Evolutionary conservation across 2,113 vertebrate species (phyloP).

Genomic region (Acrocephalus kingi): DNA sequence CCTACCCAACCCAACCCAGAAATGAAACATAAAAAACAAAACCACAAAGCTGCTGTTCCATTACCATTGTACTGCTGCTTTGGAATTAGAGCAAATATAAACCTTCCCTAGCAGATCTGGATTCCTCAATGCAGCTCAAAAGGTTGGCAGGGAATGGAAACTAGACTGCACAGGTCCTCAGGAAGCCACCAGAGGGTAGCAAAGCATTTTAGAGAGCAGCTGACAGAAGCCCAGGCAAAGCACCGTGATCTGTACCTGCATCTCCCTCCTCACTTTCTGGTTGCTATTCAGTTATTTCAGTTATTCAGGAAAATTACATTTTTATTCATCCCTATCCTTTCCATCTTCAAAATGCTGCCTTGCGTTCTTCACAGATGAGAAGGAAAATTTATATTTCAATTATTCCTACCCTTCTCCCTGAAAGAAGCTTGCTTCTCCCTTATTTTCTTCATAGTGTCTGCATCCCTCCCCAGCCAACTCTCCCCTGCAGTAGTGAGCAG

Average conservation of each 20-base stretch:
- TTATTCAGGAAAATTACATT: not conserved
- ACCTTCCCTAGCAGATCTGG: not conserved
- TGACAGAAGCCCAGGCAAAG: not conserved
- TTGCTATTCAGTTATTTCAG: not conserved
- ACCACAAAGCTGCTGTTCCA: not conserved
- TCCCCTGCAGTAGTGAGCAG: not conserved
- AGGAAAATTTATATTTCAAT: not conserved
- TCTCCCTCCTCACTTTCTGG: not conserved
- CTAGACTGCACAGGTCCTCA: not conserved
- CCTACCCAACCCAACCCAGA: not conserved
- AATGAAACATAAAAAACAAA: not conserved
- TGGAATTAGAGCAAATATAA: not conserved
- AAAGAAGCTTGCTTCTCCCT: not conserved
- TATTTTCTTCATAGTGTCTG: not conserved
- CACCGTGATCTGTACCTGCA: not conserved
- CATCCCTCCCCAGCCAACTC: not conserved
- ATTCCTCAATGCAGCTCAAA: not conserved
- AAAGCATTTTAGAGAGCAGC: slow-evolving; percentile 50
- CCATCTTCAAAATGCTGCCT: not conserved
- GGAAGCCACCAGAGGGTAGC: slow-evolving; percentile 75
- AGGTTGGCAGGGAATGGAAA: not conserved
- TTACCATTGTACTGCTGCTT: not conserved
- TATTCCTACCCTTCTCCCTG: not conserved
- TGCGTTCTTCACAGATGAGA: not conserved
- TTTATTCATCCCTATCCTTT: not conserved